Evolutionary conservation across 1,140 invertebrate species (phyloP).

Genomic region (Cotesia typhae): DNA sequence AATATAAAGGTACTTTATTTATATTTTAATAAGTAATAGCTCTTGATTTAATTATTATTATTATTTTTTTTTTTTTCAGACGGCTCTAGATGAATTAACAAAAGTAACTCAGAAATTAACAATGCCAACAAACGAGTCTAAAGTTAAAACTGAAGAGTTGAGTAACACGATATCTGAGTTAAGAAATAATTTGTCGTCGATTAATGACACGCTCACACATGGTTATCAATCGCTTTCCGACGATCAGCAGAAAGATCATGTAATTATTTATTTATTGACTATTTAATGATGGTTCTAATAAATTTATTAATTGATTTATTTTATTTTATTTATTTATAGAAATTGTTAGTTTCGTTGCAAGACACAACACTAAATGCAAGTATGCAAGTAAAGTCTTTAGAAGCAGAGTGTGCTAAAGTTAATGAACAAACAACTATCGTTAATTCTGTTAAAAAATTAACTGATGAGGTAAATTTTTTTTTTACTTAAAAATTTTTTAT

Average conservation of each 20-base stretch:
- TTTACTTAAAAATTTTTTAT: no score
- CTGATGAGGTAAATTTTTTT: conserved; percentile 37
- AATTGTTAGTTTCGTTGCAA: conserved; percentile 54
- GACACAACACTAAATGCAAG: conserved; percentile 59
- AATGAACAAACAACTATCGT: conserved; percentile 44
- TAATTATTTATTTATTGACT: conserved; percentile 47
- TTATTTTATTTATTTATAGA: conserved; percentile 48
- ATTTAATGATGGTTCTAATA: conserved; percentile 8
- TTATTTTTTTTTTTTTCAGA: conserved; percentile 42
- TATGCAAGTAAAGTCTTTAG: conserved; percentile 57
- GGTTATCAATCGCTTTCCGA: conserved; percentile 62
- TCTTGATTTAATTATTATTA: no score
- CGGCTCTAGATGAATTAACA: conserved; percentile 48
- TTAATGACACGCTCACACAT: conserved; percentile 63
- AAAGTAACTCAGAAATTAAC: conserved; percentile 53
- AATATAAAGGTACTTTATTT: conserved; percentile 57
- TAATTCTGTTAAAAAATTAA: conserved; percentile 48
- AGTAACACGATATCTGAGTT: conserved; percentile 54
- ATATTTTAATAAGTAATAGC: conserved; percentile 2
- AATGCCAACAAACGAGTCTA: conserved; percentile 56
- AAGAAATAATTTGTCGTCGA: conserved; percentile 56
- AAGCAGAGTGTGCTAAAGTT: conserved; percentile 54
- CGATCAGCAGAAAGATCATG: conserved; percentile 64
- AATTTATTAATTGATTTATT: conserved; percentile 9
- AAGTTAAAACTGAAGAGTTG: conserved; percentile 58